Evolutionary conservation across 2,888 invertebrate genomes (phyloP).

Genomic region (Salticus scenicus): DNA sequence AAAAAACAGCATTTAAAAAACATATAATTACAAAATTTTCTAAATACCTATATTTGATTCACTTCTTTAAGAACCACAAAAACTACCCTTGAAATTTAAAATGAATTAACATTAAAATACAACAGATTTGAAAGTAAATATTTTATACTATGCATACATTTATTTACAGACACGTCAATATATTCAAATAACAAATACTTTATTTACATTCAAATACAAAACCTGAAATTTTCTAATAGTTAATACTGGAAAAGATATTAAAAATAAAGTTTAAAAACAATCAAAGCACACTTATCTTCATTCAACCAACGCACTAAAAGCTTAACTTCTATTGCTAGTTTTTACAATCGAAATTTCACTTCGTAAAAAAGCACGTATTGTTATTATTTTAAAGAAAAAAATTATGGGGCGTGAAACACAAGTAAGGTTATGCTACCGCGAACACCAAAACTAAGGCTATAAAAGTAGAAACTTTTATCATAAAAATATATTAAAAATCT

Average conservation of each 20-base stretch:
- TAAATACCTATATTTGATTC: too few species aligned
- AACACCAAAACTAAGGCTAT: background rate
- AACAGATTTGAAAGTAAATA: too few species aligned
- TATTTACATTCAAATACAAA: too few species aligned
- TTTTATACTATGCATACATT: too few species aligned
- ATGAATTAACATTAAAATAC: too few species aligned
- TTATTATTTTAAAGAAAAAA: background rate
- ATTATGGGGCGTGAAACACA: background rate
- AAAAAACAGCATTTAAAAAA: too few species aligned
- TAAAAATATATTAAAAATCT: conserved; percentile 3
- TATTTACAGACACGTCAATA: too few species aligned
- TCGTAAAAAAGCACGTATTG: conserved; percentile 1
- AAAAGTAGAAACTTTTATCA: background rate
- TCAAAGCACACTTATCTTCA: background rate
- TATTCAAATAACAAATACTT: too few species aligned
- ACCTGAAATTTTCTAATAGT: too few species aligned
- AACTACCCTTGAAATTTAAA: too few species aligned
- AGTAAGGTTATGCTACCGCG: background rate
- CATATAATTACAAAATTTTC: too few species aligned
- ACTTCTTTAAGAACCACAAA: too few species aligned
- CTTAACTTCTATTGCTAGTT: background rate
- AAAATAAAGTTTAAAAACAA: background rate
- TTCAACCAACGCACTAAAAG: background rate
- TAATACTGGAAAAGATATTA: background rate
- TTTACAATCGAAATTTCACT: conserved; percentile 1